Evolutionary conservation across 30 jellyfish, hydroid and myxozoan species (phyloP).

Genomic region (Haliclystus octoradiatus): DNA sequence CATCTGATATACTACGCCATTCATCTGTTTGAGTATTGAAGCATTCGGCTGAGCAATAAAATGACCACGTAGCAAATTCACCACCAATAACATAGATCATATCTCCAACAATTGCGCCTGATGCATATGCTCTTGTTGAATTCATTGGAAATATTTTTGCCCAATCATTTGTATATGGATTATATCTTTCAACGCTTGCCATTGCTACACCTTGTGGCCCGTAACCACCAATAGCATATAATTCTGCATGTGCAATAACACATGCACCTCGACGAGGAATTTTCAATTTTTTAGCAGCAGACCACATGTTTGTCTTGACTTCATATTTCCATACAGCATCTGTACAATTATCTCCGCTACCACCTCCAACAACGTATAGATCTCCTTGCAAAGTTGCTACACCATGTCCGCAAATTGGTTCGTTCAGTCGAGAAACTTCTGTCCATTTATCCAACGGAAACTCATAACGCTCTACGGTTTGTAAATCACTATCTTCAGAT

Average conservation of each 20-base stretch:
- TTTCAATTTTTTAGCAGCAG: conserved; percentile 36
- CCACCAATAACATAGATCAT: conserved; percentile 91
- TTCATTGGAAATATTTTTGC: conserved; percentile 90
- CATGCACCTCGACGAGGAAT: conserved; percentile 94
- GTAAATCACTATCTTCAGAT: conserved; percentile 28
- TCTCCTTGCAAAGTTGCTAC: conserved; percentile 77
- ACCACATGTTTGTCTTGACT: conserved; percentile 34
- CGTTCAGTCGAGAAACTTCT: conserved; percentile 30
- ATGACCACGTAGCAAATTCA: conserved; percentile 97
- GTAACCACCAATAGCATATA: conserved; percentile 96
- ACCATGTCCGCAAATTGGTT: conserved; percentile 56
- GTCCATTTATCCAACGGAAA: conserved; percentile 71
- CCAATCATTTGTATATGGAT: conserved; percentile 88
- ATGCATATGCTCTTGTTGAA: conserved; percentile 89
- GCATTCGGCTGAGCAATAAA: conserved; percentile 90
- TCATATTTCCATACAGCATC: conserved; percentile 56
- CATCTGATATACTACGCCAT: conserved; percentile 80
- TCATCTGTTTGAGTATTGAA: conserved; percentile 77
- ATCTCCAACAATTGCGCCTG: conserved; percentile 82
- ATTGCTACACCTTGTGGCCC: conserved; percentile 78
- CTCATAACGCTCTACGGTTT: conserved; percentile 42
- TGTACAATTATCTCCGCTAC: conserved; percentile 38
- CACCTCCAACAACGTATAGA: conserved; percentile 81
- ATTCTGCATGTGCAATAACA: conserved; percentile 66
- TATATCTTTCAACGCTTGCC: conserved; percentile 93